Evolutionary conservation across 2,797 vertebrate genomes (phyloP), one percentile per base, ranked within the genome.

Genomic region (Danio albolineatus): DNA sequence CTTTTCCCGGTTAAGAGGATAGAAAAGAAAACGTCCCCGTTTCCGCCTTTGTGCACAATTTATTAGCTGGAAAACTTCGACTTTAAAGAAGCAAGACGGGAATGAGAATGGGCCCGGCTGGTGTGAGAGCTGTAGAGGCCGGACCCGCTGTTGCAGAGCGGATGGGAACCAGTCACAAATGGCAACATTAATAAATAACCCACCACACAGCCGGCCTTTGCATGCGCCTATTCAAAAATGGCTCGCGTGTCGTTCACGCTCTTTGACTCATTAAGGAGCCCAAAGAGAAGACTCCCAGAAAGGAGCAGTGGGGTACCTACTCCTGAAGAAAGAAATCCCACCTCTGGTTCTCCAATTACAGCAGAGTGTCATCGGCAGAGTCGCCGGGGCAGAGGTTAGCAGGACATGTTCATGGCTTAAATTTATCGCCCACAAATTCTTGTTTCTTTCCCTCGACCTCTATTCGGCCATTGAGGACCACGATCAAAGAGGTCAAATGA

Each of bases 181-280:
- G 94, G 93, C 92, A 88, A 95, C 94, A 95, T 97, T 97, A 96
- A 97, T 97, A 97, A 98, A 98, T 97, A 96, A 96, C 96, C 94
- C 93, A 93, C 91, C 91, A 93, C 95, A 92, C 95, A 96, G 94
- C 92, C 94, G 93, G 95, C 92, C 93, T 95, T 95, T 96, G 95
- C 95, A 94, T 95, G 93, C 93, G 92, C 86, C 96, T 92, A 95
- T 96, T 97, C 95, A 97, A 90, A 95, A 95, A 96, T 94, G 94
- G 95, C 95, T 97, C 96, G 96, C 96, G 96, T 98, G 97, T 97
- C 96, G 94, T 95, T 96, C 94, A 93, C 94, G 93, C 95, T 95
- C 93, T 95, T 96, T 95, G 93, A 92, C 91, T 94, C 92, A 91
- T 95, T 93, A 92, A 94, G 94, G 85, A 88, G 86, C 86, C 86